Evolutionary conservation across 2,888 invertebrate species (phyloP), one percentile per base, ranked within the genome.

Genomic region (Hoplodrina blanda): DNA sequence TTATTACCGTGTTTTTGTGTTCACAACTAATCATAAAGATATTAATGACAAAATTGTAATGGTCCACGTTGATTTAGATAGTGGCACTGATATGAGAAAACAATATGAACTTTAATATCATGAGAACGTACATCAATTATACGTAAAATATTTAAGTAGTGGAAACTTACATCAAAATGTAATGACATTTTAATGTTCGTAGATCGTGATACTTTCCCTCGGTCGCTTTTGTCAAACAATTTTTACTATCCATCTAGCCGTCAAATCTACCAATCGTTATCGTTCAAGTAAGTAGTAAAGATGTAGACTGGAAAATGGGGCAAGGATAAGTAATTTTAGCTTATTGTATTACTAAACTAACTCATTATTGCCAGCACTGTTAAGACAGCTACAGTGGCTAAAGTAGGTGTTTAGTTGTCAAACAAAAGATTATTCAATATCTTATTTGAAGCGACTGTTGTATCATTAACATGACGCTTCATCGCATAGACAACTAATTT

Each of bases 341-440:
- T 86, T 84, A 72, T 62, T 66, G 79, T 85, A 84, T 87, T 87
- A 85, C 86, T 89, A 84, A 88, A 88, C 87, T 86, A 88, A 86
- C 87, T 91, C 88, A 91, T 92, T 91, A 92, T 90, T 88, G 87
- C 60, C 20, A 49, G 62, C 65, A 59, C 54, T 69, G 60, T 62
- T 68, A 69, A 80, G 53, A 52, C 49, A 17, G 41, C 52, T 69
- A 56, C 56, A 64, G 54, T 54, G 60, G 63, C 64, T 69, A 62
- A 71, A 68, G 73, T 76, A 76, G 74, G 71, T 73, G 79, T 78
- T 85, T 87, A 85, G 85, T 78, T 85, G 80, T 82, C 76, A 86
- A 85, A 91, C 91, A 92, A 92, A 93, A 91, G 90, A 88, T 83
- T 87, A 83, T 89, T 85, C 84, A 92, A 92, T 91, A 91, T 89